Percentiles rank a stretch among this genome's conserved stretches.
Evolutionary conservation across 1,140 invertebrate genomes (phyloP).

Genomic region (Megathymus violae): DNA sequence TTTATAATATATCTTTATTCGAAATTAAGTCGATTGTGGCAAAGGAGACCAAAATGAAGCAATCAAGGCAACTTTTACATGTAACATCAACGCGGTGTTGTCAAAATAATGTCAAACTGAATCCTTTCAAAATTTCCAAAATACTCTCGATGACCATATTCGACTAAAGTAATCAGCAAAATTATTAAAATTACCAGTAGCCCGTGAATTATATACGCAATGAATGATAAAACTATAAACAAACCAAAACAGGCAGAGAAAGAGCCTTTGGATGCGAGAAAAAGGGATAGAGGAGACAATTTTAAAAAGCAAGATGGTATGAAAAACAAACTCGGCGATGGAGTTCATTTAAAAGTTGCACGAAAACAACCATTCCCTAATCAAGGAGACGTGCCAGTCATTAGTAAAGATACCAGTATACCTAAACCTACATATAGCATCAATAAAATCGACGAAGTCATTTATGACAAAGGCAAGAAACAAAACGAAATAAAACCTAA

Average conservation of each 20-base stretch:
- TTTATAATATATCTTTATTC: too few species aligned
- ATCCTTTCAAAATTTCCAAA: constrained; percentile 13
- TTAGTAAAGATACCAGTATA: not conserved
- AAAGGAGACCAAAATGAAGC: too few species aligned
- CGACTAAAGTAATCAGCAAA: constrained; percentile 11
- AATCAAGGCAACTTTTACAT: too few species aligned
- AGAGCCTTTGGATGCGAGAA: constrained; percentile 6
- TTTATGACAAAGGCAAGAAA: constrained; percentile 2
- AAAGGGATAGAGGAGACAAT: constrained; percentile 11
- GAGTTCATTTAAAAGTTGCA: not conserved
- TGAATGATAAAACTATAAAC: constrained; percentile 1
- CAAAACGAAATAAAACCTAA: constrained; percentile 1
- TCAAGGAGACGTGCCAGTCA: not conserved
- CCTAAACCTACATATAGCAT: not conserved
- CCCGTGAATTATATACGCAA: not conserved
- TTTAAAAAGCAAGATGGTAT: constrained; percentile 9
- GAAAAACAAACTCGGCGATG: constrained; percentile 5
- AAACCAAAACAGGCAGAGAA: not conserved
- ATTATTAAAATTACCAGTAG: constrained; percentile 21
- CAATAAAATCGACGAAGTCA: constrained; percentile 1
- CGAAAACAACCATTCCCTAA: not conserved
- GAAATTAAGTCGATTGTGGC: too few species aligned
- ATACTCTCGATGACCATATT: constrained; percentile 26
- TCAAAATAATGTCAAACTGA: not conserved
- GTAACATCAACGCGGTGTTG: too few species aligned